Conservation (phyloP, 2,888 invertebrate species). For the Odontocerum albicorne region DNA sequence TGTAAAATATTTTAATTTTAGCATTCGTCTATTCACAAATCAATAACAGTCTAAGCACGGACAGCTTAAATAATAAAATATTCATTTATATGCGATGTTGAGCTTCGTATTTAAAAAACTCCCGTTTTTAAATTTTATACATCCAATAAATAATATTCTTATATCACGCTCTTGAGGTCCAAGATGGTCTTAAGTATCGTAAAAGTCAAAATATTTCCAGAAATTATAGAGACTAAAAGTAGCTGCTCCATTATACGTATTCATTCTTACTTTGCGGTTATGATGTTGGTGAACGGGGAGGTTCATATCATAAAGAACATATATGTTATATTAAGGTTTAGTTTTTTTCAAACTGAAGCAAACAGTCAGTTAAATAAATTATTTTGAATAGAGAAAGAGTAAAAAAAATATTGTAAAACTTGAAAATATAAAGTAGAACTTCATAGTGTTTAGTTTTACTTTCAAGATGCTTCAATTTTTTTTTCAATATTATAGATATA, state of each 20-base stretch:
- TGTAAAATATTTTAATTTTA: background rate
- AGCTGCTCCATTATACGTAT: background rate
- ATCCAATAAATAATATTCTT: conserved; percentile 26
- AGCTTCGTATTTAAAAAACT: conserved; percentile 5
- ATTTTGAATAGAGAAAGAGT: no score
- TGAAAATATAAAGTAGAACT: no score
- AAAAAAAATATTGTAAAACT: no score
- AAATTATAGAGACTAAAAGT: background rate
- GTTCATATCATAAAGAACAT: no score
- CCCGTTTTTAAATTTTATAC: conserved; percentile 15
- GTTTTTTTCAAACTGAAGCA: no score
- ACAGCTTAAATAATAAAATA: background rate
- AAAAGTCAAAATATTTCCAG: conserved; percentile 26
- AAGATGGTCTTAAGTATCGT: conserved; percentile 10
- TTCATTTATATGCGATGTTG: background rate
- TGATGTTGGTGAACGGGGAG: no score
- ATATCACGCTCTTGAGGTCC: conserved; percentile 6
- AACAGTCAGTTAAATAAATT: no score
- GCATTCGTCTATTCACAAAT: background rate
- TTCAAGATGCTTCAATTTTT: no score
- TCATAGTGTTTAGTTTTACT: no score
- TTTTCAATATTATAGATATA: no score
- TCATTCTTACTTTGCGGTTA: no score
- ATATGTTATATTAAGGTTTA: no score
- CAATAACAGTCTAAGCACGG: background rate